Evolutionary conservation across 2,113 vertebrate species (phyloP), one percentile per base, ranked within the genome.

Genomic region (Heterotis niloticus): DNA sequence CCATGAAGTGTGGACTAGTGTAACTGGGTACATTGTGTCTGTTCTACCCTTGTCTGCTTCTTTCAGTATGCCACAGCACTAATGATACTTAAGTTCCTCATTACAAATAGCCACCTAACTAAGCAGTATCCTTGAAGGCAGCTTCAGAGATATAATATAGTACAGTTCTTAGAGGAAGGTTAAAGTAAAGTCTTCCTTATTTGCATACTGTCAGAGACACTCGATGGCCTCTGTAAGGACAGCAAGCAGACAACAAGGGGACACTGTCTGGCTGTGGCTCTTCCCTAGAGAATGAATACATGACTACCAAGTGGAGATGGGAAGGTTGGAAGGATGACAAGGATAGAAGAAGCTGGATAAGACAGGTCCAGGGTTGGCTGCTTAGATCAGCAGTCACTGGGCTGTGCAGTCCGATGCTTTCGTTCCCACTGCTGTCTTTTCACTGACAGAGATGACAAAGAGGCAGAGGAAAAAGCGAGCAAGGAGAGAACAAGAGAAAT

Each of bases 341-440:
- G 52, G 54, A 57, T 65, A 65, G 71, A 75, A 56, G 78, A 83
- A 83, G 26, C 72, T 80, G 59, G 81, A 72, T 81, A 82, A 78
- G 78, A 68, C 56, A n/a, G 28, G 64, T 76, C 52, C 13, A 9
- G 54, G 29, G 29, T 51, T 69, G 28, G 28, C 17, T 80, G 72
- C 54, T n/a, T 64, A 79, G 28, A 52, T 57, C 62, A 80, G 52
- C 52, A 65, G 16, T 18, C 11, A 60, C 12, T 17, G 26, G 62
- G 4, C 14, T 20, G 2, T 44, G 64, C 13, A 26, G 29, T 24
- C 9, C 12, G 56, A 26, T 52, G 51, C 23, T 17, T 10, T 10
- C 54, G n/a, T 54, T 83, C 78, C 74, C 75, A 66, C 65, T 77
- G 66, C 73, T 80, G 62, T 80, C 65, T 60, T 52, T 44, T 74